Conservation (phyloP, 2,797 vertebrate species). For the Artibeus lituratus region DNA sequence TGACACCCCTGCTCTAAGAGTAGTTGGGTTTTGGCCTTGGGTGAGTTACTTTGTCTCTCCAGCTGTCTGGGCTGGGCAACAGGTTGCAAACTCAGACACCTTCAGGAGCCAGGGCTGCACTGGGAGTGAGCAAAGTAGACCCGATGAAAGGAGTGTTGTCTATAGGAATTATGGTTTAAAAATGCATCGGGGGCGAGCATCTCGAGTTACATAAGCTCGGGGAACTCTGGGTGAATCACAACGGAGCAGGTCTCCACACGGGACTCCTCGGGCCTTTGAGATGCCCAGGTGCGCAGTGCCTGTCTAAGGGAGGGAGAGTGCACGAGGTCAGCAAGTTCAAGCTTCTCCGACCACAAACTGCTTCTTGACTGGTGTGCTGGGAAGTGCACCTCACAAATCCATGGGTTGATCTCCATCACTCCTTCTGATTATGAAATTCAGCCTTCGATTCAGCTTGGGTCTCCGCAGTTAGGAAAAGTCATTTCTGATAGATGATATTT, state of each 20-base stretch:
- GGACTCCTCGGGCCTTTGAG: not conserved
- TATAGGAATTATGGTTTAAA: not conserved
- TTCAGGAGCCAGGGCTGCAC: not conserved
- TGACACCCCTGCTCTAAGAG: not conserved
- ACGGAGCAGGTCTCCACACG: not conserved
- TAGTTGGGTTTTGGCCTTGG: not conserved
- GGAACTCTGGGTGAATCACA: not conserved
- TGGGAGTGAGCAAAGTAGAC: not conserved
- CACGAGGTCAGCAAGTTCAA: not conserved
- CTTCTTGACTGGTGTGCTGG: not conserved
- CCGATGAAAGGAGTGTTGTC: not conserved
- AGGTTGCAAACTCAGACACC: not conserved
- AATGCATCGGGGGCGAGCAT: not conserved
- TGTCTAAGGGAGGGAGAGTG: not conserved
- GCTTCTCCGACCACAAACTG: not conserved
- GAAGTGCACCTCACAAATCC: not conserved
- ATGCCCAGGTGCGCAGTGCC: not conserved
- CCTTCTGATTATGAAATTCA: not conserved
- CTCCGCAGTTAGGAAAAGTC: not conserved
- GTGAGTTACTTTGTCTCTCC: not conserved
- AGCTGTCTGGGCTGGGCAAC: not conserved
- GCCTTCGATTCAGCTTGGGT: not conserved
- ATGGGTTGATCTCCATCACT: accelerated
- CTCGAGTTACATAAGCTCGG: too few species aligned
- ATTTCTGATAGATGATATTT: not conserved